phyloP scores from a whole-genome alignment of 2,888 invertebrate genomes.

The Heliconius sara region DNA sequence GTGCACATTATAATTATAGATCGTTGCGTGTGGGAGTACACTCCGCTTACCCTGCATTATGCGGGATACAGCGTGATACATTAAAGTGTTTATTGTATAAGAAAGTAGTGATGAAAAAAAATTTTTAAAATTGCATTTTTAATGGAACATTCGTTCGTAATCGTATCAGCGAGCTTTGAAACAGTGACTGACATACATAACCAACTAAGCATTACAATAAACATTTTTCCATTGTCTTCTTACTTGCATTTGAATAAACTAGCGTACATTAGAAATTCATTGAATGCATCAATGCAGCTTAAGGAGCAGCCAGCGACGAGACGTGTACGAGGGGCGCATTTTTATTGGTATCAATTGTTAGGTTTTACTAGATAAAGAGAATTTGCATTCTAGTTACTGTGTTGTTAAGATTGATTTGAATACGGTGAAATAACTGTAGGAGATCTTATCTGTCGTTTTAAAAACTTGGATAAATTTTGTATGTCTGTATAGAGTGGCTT shows the following conservation, averaged over 20 bases:
- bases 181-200: slow-evolving; percentile 24
- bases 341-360: slow-evolving; percentile 72
- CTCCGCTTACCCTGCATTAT: too few species aligned
- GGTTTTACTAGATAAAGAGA: background rate
- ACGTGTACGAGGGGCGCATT: slow-evolving; percentile 71
- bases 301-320: slow-evolving; percentile 26
- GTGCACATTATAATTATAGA: slow-evolving; percentile 44
- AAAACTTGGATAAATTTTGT: too few species aligned
- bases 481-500: background rate
- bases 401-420: background rate
- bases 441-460: background rate
- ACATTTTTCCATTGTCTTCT: slow-evolving; percentile 42
- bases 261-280: slow-evolving; percentile 72
- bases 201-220: slow-evolving; percentile 23
- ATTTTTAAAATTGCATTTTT: slow-evolving; percentile 3
- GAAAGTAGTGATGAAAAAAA: background rate
- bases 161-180: slow-evolving; percentile 11
- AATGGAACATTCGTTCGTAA: background rate
- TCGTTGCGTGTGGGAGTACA: slow-evolving; percentile 65
- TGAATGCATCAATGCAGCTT: slow-evolving; percentile 61
- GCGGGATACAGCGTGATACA: too few species aligned
- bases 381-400: slow-evolving; percentile 5
- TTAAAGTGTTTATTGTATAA: background rate
- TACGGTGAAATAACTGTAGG: background rate
- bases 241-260: slow-evolving; percentile 58